Percentiles rank a stretch among this genome's conserved stretches.
These are phyloP conservation scores for Eupithecia vulgata DNA, from an alignment of 2,888 invertebrate species.

Conservation along the genomic window DNA sequence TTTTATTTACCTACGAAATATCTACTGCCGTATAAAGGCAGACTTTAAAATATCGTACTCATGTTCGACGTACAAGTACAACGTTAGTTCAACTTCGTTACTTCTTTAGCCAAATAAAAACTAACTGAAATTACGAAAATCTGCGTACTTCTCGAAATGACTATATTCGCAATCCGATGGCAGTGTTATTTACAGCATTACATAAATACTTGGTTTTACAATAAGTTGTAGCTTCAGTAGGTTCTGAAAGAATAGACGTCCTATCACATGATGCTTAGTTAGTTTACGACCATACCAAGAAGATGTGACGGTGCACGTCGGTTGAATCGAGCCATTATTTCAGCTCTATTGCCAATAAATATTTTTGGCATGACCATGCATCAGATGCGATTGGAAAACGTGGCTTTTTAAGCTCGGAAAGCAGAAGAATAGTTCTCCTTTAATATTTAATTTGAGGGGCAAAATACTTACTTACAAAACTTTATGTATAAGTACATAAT, in stretches of 20 bases:
- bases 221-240: not conserved
- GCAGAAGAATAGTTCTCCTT: not conserved
- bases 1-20: not conserved
- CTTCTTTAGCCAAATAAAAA: not conserved
- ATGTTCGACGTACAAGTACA: not conserved
- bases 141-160: not conserved
- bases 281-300: not conserved
- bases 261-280: not conserved
- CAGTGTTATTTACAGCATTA: not conserved
- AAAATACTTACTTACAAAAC: not conserved
- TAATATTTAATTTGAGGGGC: not conserved
- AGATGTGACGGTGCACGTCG: conserved; percentile 11
- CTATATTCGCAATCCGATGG: not conserved
- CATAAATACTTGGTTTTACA: not conserved
- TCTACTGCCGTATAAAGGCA: not conserved
- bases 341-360: conserved; percentile 26
- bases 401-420: not conserved
- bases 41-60: not conserved
- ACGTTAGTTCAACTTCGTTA: not conserved
- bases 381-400: conserved; percentile 18
- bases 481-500: not conserved
- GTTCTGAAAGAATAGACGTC: not conserved
- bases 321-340: conserved; percentile 18
- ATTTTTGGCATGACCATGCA: conserved; percentile 22
- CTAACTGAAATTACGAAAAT: not conserved